phyloP scores from a whole-genome alignment of 2,113 vertebrate genomes.

The Rhea americana region DNA sequence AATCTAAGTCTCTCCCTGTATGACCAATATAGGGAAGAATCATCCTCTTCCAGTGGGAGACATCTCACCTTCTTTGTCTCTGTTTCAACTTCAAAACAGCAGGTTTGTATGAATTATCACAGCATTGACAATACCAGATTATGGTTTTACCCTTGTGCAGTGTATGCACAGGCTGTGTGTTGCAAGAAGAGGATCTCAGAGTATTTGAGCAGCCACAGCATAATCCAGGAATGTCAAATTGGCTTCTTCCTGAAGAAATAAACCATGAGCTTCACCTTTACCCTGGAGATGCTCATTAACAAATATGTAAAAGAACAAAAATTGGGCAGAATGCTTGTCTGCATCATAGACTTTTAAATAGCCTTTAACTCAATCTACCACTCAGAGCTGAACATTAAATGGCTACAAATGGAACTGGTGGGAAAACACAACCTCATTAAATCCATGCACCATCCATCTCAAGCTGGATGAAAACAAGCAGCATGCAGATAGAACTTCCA shows the following conservation, averaged over 20 bases:
- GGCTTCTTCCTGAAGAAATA: not conserved
- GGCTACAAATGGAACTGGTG: slow-evolving; percentile 26
- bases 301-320: not conserved
- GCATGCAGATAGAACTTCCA: not conserved
- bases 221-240: not conserved
- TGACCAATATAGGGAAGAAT: not conserved
- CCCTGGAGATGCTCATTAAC: not conserved
- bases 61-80: accelerated
- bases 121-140: not conserved
- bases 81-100: not conserved
- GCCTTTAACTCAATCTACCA: not conserved
- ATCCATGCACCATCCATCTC: not conserved
- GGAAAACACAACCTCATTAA: slow-evolving; percentile 60
- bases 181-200: not conserved
- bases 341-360: slow-evolving; percentile 8
- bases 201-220: not conserved
- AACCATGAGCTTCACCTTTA: not conserved
- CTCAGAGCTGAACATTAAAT: not conserved
- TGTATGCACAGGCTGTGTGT: accelerated
- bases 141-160: not conserved
- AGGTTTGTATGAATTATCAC: not conserved
- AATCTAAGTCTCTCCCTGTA: not conserved
- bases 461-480: slow-evolving; percentile 16
- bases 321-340: not conserved
- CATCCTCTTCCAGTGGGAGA: not conserved